Evolutionary conservation across 2,888 invertebrate genomes (phyloP).

Genomic region (Ypsolopha sequella): DNA sequence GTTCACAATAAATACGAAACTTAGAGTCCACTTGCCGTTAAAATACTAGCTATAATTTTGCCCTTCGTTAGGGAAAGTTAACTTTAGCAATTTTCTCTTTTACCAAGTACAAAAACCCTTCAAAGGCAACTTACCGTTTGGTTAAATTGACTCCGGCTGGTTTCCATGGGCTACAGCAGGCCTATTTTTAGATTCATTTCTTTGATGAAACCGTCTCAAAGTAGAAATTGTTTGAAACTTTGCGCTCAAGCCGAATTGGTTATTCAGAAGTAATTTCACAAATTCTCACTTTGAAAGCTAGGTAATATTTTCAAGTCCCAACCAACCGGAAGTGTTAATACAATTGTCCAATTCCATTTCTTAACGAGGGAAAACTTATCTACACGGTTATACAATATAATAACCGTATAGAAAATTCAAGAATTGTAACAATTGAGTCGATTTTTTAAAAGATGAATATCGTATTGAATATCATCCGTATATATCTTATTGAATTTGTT

Average conservation of each 20-base stretch:
- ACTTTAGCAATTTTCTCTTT: conserved; percentile 66
- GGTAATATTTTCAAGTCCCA: background rate
- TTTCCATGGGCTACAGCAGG: conserved; percentile 23
- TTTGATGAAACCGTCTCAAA: conserved; percentile 60
- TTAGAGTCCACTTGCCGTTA: conserved; percentile 22
- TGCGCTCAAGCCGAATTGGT: conserved; percentile 45
- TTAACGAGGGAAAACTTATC: too few species aligned
- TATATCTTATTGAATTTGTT: too few species aligned
- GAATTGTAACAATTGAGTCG: too few species aligned
- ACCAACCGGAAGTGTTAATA: background rate
- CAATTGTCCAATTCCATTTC: background rate
- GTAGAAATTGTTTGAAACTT: conserved; percentile 63
- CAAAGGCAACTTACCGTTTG: conserved; percentile 64
- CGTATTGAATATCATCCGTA: too few species aligned
- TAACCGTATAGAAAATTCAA: too few species aligned
- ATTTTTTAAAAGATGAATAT: too few species aligned
- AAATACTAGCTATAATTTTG: conserved; percentile 43
- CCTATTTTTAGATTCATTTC: conserved; percentile 66
- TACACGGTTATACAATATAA: too few species aligned
- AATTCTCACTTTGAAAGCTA: conserved; percentile 46
- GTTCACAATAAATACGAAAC: conserved; percentile 12
- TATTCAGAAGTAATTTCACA: conserved; percentile 55
- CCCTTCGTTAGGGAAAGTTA: conserved; percentile 56
- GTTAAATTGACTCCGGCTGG: conserved; percentile 54
- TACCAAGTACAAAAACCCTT: conserved; percentile 43